These are phyloP conservation scores for Aspiorhynchus laticeps DNA, from an alignment of 2,113 vertebrate species.

Conservation along the genomic window DNA sequence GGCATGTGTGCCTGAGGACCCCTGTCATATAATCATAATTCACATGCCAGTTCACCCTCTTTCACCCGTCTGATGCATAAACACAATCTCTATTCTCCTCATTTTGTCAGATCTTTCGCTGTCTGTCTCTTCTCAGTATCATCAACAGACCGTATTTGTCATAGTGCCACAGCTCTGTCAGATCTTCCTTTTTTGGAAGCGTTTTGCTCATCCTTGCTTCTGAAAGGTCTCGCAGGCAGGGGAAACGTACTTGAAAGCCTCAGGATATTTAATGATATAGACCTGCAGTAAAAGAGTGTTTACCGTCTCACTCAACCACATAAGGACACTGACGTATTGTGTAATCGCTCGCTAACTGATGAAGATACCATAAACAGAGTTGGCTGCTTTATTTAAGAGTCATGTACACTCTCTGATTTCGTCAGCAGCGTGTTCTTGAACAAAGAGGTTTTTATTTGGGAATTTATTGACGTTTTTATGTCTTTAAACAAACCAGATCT, in stretches of 20 bases:
- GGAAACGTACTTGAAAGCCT: constrained; percentile 39
- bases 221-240: constrained; percentile 22
- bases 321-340: neutral
- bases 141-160: constrained; percentile 31
- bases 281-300: constrained; percentile 24
- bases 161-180: constrained; percentile 41
- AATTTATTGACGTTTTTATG: constrained; percentile 4
- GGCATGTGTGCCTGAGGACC: constrained; percentile 12
- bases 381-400: constrained; percentile 10
- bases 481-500: neutral
- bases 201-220: constrained; percentile 43
- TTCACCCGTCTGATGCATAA: neutral
- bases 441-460: constrained; percentile 18
- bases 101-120: neutral
- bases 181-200: constrained; percentile 57
- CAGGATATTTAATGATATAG: constrained; percentile 13
- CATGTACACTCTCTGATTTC: neutral
- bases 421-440: neutral
- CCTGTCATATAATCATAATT: constrained; percentile 18
- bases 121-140: constrained; percentile 19
- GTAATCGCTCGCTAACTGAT: neutral
- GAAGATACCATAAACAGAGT: neutral
- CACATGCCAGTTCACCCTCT: neutral
- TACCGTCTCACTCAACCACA: neutral
- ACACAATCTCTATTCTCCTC: neutral